Evolutionary conservation across 1,140 invertebrate genomes (phyloP).

Genomic region (Drosophila nebulosa): DNA sequence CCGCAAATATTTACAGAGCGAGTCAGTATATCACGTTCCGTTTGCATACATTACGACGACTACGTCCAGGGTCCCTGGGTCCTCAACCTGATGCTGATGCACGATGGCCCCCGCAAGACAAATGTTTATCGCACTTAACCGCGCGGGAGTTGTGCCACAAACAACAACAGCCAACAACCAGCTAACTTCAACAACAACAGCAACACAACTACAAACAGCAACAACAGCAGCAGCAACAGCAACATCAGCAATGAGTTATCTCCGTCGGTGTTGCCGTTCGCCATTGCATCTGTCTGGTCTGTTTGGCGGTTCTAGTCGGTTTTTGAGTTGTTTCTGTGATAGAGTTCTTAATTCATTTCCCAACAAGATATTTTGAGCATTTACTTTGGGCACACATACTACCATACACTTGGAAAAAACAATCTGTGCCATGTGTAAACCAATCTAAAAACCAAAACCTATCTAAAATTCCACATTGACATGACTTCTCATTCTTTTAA

Average conservation of each 20-base stretch:
- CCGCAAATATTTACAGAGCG: slow-evolving; percentile 36
- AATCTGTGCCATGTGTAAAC: neutral
- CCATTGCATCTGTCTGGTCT: neutral
- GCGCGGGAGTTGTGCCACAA: slow-evolving; percentile 30
- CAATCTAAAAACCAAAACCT: no score
- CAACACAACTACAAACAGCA: slow-evolving; percentile 16
- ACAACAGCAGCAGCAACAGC: neutral
- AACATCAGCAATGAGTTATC: slow-evolving; percentile 5
- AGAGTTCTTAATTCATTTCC: slow-evolving; percentile 17
- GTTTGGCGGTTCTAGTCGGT: neutral
- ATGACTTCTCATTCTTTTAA: no score
- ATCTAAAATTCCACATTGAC: no score
- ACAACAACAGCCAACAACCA: neutral
- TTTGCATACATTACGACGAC: slow-evolving; percentile 35
- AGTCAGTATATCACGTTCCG: slow-evolving; percentile 46
- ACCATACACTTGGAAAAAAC: neutral
- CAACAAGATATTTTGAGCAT: slow-evolving; percentile 6
- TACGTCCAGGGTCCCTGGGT: slow-evolving; percentile 13
- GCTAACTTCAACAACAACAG: slow-evolving; percentile 1
- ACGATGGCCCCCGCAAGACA: slow-evolving; percentile 28
- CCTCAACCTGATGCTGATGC: slow-evolving; percentile 47
- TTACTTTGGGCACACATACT: neutral
- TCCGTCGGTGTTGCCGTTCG: neutral
- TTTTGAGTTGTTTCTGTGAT: slow-evolving; percentile 15
- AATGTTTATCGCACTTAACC: slow-evolving; percentile 45